Evolutionary conservation across 2,888 invertebrate species (phyloP).

Genomic region (Hoplodrina blanda): DNA sequence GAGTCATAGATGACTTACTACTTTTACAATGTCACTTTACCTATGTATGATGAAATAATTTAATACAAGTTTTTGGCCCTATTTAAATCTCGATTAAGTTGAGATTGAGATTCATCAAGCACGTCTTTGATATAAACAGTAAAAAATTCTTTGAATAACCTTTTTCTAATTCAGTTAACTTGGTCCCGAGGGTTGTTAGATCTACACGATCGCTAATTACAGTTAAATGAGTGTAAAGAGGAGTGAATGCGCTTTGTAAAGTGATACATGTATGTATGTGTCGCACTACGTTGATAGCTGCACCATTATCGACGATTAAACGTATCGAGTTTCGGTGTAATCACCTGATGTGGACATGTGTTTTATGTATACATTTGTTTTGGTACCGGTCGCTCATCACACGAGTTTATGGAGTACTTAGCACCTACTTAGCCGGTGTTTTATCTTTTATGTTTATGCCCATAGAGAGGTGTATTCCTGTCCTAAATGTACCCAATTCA

Average conservation of each 20-base stretch:
- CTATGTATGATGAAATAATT: slow-evolving; percentile 25
- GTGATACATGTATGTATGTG: slow-evolving; percentile 60
- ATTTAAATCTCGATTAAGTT: slow-evolving; percentile 44
- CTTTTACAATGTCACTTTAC: slow-evolving; percentile 3
- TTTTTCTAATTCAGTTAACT: slow-evolving; percentile 2
- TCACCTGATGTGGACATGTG: slow-evolving; percentile 69
- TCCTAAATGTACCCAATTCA: background rate
- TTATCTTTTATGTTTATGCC: slow-evolving; percentile 35
- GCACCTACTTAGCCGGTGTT: slow-evolving; percentile 21
- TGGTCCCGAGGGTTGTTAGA: slow-evolving; percentile 10
- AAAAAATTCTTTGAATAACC: slow-evolving; percentile 20
- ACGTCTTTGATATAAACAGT: background rate
- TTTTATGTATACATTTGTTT: slow-evolving; percentile 51
- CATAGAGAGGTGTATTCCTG: slow-evolving; percentile 1
- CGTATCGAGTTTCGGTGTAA: slow-evolving; percentile 68
- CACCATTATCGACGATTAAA: slow-evolving; percentile 68
- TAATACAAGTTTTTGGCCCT: background rate
- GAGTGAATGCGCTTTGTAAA: slow-evolving; percentile 64
- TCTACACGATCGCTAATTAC: slow-evolving; percentile 27
- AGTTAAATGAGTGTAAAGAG: slow-evolving; percentile 48
- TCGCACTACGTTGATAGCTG: slow-evolving; percentile 63
- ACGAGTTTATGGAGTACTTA: slow-evolving; percentile 33
- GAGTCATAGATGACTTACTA: slow-evolving; percentile 45
- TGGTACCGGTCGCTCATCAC: slow-evolving; percentile 35
- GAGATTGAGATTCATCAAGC: slow-evolving; percentile 6